These are phyloP conservation scores for Drepana arcuata DNA, from an alignment of 1,140 invertebrate species.

Conservation along the genomic window DNA sequence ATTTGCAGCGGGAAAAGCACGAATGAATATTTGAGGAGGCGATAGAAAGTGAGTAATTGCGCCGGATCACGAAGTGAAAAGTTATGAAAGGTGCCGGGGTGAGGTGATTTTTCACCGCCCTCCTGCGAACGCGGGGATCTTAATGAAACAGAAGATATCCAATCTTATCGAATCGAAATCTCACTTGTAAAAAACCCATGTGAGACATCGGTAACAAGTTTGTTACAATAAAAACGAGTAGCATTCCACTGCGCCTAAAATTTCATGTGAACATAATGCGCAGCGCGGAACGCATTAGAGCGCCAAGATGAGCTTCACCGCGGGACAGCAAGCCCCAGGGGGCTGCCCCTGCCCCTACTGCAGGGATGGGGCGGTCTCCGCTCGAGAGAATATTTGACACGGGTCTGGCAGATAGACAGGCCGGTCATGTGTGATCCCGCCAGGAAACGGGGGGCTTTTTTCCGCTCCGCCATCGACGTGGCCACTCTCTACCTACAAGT, in stretches of 20 bases:
- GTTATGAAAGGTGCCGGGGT: constrained; percentile 66
- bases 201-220: too few species aligned
- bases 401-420: constrained; percentile 71
- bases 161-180: constrained; percentile 36
- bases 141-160: constrained; percentile 63
- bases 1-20: constrained; percentile 61
- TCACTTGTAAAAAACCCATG: too few species aligned
- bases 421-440: constrained; percentile 69
- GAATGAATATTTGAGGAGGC: constrained; percentile 70
- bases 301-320: constrained; percentile 67
- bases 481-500: constrained; percentile 37
- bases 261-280: constrained; percentile 54
- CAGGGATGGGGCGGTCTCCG: constrained; percentile 55
- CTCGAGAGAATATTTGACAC: constrained; percentile 71
- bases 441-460: constrained; percentile 68
- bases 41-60: constrained; percentile 69
- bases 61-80: constrained; percentile 68
- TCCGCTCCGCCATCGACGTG: constrained; percentile 56
- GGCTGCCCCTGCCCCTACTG: constrained; percentile 39
- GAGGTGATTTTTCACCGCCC: constrained; percentile 55
- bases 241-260: constrained; percentile 30
- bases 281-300: constrained; percentile 59
- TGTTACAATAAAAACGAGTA: constrained; percentile 24
- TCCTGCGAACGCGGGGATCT: constrained; percentile 49
- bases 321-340: constrained; percentile 63